Evolutionary conservation across 2,797 vertebrate species (phyloP), one percentile per base, ranked within the genome.

Genomic region (Danionella dracula): DNA sequence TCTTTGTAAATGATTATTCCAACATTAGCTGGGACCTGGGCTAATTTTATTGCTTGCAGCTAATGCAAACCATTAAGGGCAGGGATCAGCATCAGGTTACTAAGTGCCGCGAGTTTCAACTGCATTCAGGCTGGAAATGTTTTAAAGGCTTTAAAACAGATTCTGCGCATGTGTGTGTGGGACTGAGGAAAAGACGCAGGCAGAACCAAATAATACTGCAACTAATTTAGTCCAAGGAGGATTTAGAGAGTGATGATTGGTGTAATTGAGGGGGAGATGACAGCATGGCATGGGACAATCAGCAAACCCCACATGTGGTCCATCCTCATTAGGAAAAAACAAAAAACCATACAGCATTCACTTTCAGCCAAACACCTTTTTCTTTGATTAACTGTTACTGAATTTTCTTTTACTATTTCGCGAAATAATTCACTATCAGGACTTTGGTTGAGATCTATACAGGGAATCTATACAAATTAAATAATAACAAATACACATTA

Each of bases 1-100:
- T 96, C 92, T 92, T 91, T 89, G 92, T 94, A 95, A 97, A 94
- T 96, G 93, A 96, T 96, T 94, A 94, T 93, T 91, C 88, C 86
- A 90, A 90, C 87, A 90, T 90, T 91, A 92, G 89, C 80, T 83
- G 84, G 86, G 89, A 89, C 83, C 85, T 84, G 83, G 85, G 83
- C 90, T 89, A 88, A 92, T 90, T 94, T 93, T 93, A 93, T 86
- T 83, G 93, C 93, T 92, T 73, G 86, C 79, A 88, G 89, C 90
- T 92, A 93, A 94, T 90, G 91, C 84, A 90, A 91, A 89, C 87
- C 91, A 93, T 95, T 94, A 94, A 88, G 85, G 82, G 84, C 60
- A 75, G 74, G 9, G 54, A 79, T 78, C 74, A 85, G 91, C 87
- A 83, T 82, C 85, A 81, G 75, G 69, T 89, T 90, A 90, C 82